phyloP scores from a whole-genome alignment of 2,797 vertebrate genomes.

The Gephyroberyx darwinii region DNA sequence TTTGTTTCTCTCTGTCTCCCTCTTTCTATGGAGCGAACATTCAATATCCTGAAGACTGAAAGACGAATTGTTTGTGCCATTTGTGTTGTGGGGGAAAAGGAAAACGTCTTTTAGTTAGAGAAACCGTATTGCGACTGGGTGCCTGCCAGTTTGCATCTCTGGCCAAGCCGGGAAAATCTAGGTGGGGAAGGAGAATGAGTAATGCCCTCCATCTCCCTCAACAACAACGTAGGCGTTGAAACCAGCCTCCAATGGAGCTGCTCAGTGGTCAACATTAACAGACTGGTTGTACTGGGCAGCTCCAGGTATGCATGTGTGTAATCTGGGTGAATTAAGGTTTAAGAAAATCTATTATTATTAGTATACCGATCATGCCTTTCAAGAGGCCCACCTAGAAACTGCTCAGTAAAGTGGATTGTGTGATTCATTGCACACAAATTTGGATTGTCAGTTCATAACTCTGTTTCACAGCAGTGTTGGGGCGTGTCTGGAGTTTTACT shows the following conservation, averaged over 20 bases:
- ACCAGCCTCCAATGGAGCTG: not conserved
- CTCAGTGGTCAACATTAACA: conserved; percentile 24
- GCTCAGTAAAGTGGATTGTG: not conserved
- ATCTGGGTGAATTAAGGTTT: no score
- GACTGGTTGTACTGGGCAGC: conserved; percentile 12
- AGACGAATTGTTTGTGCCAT: not conserved
- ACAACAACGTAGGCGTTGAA: conserved; percentile 42
- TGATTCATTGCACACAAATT: conserved; percentile 12
- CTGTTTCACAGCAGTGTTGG: not conserved
- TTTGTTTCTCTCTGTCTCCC: not conserved
- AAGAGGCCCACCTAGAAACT: not conserved
- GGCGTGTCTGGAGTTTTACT: no score
- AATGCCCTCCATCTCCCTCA: not conserved
- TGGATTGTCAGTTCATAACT: conserved; percentile 9
- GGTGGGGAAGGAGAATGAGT: conserved; percentile 19
- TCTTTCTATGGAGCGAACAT: not conserved
- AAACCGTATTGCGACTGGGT: not conserved
- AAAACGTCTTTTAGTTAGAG: no score
- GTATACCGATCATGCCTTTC: no score
- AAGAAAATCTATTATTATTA: no score
- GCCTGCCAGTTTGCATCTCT: conserved; percentile 1
- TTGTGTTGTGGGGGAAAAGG: not conserved
- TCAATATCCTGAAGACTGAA: not conserved
- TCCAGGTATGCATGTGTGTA: conserved; percentile 38
- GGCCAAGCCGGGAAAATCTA: conserved; percentile 12